Conservation (phyloP, 2,888 invertebrate genomes). For the Zaprionus obscuricornis region DNA sequence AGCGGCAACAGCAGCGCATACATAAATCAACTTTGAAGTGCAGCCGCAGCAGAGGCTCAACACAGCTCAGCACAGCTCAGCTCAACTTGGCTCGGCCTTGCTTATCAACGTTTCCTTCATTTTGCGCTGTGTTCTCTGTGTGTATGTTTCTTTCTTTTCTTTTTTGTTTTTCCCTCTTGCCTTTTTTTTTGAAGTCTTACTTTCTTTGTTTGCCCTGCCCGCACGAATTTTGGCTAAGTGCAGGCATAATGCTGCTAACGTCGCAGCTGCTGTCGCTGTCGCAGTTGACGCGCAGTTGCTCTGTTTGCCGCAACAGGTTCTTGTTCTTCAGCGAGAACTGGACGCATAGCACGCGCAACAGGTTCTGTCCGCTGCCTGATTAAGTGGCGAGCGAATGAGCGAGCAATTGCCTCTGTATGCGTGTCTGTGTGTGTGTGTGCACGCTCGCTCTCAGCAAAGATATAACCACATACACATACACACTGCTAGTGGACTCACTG, state of each 20-base stretch:
- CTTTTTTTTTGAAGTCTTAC: constrained; percentile 44
- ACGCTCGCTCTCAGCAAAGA: constrained; percentile 35
- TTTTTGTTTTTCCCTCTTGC: too few species aligned
- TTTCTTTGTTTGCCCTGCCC: constrained; percentile 68
- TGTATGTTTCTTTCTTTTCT: constrained; percentile 59
- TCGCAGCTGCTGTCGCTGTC: constrained; percentile 36
- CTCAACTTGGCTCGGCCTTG: too few species aligned
- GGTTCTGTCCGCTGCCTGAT: constrained; percentile 66
- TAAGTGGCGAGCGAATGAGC: constrained; percentile 47
- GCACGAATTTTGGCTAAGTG: constrained; percentile 66
- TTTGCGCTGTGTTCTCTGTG: constrained; percentile 32
- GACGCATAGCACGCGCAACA: constrained; percentile 72
- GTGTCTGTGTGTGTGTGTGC: constrained; percentile 9
- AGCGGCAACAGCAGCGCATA: too few species aligned
- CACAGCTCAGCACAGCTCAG: too few species aligned
- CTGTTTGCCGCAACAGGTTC: constrained; percentile 74
- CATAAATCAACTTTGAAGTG: constrained; percentile 78
- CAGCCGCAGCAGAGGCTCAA: constrained; percentile 46
- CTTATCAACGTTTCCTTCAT: constrained; percentile 65
- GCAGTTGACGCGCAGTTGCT: too few species aligned
- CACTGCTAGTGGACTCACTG: constrained; percentile 35
- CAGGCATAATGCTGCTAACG: constrained; percentile 28
- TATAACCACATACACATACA: constrained; percentile 15
- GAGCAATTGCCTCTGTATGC: constrained; percentile 13
- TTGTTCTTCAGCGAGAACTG: constrained; percentile 57